Conservation (phyloP, 2,797 vertebrate genomes). For the Paedocypris micromegethes region DNA sequence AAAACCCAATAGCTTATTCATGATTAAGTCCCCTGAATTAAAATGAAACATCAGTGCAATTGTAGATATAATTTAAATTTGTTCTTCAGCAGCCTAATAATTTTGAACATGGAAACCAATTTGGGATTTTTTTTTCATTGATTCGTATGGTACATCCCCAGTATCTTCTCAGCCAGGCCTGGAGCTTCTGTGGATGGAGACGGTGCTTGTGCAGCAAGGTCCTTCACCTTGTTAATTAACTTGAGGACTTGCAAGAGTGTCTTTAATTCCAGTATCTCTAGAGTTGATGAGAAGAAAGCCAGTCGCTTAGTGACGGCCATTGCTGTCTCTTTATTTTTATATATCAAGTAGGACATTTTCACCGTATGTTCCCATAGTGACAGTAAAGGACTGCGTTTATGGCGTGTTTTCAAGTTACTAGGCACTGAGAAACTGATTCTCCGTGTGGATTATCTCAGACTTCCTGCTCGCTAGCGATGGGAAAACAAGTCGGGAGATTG, state of each 20-base stretch:
- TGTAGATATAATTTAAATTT: no score
- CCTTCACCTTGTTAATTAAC: conserved; percentile 37
- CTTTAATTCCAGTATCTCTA: conserved; percentile 28
- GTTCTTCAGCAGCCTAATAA: no score
- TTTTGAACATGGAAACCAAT: no score
- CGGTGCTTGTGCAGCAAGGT: conserved; percentile 20
- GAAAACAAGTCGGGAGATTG: conserved; percentile 38
- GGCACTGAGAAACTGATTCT: conserved; percentile 32
- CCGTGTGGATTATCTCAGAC: conserved; percentile 35
- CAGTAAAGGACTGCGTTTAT: conserved; percentile 23
- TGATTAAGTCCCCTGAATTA: no score
- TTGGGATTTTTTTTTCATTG: background rate
- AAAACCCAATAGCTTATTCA: no score
- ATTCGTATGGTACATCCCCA: background rate
- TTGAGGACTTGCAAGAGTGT: conserved; percentile 24
- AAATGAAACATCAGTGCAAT: no score
- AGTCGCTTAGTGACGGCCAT: conserved; percentile 43
- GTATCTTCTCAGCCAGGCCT: background rate
- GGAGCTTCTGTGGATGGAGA: conserved; percentile 10
- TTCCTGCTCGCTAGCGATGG: conserved; percentile 19
- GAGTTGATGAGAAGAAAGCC: conserved; percentile 31
- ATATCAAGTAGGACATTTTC: conserved; percentile 42
- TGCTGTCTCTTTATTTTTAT: conserved; percentile 25
- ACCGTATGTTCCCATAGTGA: conserved; percentile 47
- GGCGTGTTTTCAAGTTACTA: conserved; percentile 17